Conservation (phyloP, 1,140 invertebrate species). For the Penaeus indicus region DNA sequence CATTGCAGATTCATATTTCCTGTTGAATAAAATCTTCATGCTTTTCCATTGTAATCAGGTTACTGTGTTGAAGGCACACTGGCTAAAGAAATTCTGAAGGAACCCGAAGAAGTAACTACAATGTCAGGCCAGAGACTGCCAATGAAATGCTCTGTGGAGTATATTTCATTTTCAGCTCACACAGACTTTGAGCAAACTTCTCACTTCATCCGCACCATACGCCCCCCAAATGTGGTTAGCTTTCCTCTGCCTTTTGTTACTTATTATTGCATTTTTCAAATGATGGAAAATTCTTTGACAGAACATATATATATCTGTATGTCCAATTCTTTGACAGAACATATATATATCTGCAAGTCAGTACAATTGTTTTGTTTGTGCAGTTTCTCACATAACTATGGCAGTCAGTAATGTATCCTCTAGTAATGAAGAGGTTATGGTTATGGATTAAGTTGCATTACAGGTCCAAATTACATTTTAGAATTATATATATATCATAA, state of each 20-base stretch:
- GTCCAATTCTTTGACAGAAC: too few species aligned
- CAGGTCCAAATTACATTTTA: too few species aligned
- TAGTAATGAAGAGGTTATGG: too few species aligned
- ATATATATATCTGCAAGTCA: background rate
- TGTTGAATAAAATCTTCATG: background rate
- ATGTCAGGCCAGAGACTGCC: slow-evolving; percentile 96
- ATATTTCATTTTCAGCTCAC: slow-evolving; percentile 99
- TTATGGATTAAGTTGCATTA: too few species aligned
- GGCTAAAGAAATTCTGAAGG: slow-evolving; percentile 96
- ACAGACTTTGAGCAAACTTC: slow-evolving; percentile 99
- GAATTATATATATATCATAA: too few species aligned
- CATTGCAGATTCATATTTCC: background rate
- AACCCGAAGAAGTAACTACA: slow-evolving; percentile 97
- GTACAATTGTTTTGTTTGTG: too few species aligned
- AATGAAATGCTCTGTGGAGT: slow-evolving; percentile 97
- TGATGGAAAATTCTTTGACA: background rate
- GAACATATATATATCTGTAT: background rate
- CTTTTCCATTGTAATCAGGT: slow-evolving; percentile 71
- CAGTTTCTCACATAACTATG: too few species aligned
- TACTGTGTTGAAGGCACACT: slow-evolving; percentile 99
- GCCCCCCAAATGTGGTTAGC: slow-evolving; percentile 92
- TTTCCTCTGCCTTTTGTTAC: background rate
- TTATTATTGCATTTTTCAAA: slow-evolving; percentile 24
- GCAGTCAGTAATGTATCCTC: too few species aligned
- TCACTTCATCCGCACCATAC: slow-evolving; percentile 94